Conservation (phyloP, 2,113 vertebrate species). For the Ceyx melanurus region DNA sequence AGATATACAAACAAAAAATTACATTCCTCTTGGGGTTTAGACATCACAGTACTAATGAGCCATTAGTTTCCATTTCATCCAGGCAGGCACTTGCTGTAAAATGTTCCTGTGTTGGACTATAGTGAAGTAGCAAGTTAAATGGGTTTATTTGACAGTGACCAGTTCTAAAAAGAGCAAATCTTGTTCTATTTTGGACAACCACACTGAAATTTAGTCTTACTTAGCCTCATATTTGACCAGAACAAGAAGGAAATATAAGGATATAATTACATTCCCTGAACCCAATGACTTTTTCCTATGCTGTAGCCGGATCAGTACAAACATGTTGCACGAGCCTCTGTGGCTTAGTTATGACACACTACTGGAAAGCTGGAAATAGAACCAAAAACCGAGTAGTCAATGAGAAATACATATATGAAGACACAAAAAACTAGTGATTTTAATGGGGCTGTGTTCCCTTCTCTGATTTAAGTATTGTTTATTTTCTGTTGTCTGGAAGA, state of each 20-base stretch:
- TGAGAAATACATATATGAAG: background rate
- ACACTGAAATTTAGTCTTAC: background rate
- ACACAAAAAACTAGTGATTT: background rate
- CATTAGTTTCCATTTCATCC: background rate
- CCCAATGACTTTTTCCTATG: background rate
- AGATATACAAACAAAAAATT: background rate
- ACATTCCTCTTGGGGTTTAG: background rate
- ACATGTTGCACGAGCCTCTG: background rate
- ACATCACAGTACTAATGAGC: background rate
- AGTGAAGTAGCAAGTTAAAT: background rate
- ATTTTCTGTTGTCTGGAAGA: background rate
- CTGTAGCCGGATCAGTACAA: background rate
- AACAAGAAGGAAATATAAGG: background rate
- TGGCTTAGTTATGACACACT: background rate
- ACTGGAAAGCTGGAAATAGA: background rate
- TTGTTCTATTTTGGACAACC: background rate
- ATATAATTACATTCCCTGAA: background rate
- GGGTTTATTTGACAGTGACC: background rate
- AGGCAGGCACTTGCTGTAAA: background rate
- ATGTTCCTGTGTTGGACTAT: background rate
- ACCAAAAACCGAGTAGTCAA: rapidly evolving
- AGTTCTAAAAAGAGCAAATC: background rate
- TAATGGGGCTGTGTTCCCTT: background rate
- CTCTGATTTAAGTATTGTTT: background rate
- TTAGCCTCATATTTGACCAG: background rate